Percentiles rank a stretch among this genome's conserved stretches.
Evolutionary conservation across 92 coral and sea anemone species (phyloP).

Genomic region (Palythoa caribaeorum): DNA sequence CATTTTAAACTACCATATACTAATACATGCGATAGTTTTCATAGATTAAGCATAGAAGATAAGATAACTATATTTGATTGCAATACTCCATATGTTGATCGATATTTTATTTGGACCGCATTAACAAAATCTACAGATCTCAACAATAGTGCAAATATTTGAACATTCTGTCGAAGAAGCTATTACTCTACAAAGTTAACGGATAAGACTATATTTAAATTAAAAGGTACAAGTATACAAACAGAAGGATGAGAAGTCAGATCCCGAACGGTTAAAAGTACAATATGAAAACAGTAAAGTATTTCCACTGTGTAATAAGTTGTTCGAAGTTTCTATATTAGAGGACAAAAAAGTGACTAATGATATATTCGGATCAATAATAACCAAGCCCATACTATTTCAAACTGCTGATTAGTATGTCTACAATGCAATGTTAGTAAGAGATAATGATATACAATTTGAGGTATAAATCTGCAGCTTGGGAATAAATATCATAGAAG

Average conservation of each 20-base stretch:
- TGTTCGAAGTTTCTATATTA: conserved; percentile 34
- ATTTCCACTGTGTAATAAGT: conserved; percentile 42
- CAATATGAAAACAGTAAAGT: conserved; percentile 22
- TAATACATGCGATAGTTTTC: neutral
- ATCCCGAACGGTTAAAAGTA: conserved; percentile 52
- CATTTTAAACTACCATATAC: neutral
- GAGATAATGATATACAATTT: neutral
- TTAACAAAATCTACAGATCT: neutral
- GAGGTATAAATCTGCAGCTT: no score
- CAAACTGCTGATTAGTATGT: neutral
- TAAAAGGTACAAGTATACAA: neutral
- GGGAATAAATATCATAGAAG: no score
- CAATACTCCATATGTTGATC: neutral
- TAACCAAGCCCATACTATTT: conserved; percentile 21
- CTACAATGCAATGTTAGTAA: neutral
- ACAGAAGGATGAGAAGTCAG: neutral
- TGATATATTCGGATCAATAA: conserved; percentile 38
- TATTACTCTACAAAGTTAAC: neutral
- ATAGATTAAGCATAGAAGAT: neutral
- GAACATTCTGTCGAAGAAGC: no score
- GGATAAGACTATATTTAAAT: conserved; percentile 39
- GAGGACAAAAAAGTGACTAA: conserved; percentile 46
- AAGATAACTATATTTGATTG: neutral
- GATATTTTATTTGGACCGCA: neutral
- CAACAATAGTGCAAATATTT: no score